Evolutionary conservation across 2,888 invertebrate genomes (phyloP), one percentile per base, ranked within the genome.

Genomic region (Lottia gigantea): DNA sequence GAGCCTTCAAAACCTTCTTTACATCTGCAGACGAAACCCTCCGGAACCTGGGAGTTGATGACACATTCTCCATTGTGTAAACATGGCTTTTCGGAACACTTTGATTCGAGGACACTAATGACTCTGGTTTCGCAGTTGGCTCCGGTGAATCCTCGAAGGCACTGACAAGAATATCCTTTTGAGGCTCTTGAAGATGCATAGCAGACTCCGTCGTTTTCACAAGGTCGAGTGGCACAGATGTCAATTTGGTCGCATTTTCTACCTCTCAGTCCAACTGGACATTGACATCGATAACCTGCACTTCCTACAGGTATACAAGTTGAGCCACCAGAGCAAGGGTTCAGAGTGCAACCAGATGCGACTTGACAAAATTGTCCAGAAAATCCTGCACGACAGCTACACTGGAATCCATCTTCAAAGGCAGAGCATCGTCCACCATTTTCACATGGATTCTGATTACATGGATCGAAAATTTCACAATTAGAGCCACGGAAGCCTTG

Each of bases 1-100:
- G 19, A 19, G 4, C 69, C 69, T 15, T 25, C 45, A 25, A 55
- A 69, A 15, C 64, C 64, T 4, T 8, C 40, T n/a, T 19, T 40
- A 65, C 69, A 69, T n/a, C 40, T 12, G 25, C 69, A 69, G 61
- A 61, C 65, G 64, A 64, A 69, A 61, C 64, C 64, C 15, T 55
- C 19, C 1, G 19, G 55, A 23, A 23, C 11, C 23, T 23, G 55
- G 7, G 55, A 23, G 23, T 55, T 55, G 19, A 23, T 19, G 19
- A 23, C 11, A 6, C 64, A 63, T n/a, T 65, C n/a, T 46, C 25
- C 62, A 11, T 45, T 46, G 16, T 45, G n/a, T 14, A 19, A 11
- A 19, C 40, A 45, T 1, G 64, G 62, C 14, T n/a, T 19, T 46
- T 62, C 25, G 14, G 25, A 26, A 40, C 64, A 47, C 0, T 31